Base-by-base conservation (phyloP, 2,797 vertebrate genomes). In the Propithecus perrieri region DNA sequence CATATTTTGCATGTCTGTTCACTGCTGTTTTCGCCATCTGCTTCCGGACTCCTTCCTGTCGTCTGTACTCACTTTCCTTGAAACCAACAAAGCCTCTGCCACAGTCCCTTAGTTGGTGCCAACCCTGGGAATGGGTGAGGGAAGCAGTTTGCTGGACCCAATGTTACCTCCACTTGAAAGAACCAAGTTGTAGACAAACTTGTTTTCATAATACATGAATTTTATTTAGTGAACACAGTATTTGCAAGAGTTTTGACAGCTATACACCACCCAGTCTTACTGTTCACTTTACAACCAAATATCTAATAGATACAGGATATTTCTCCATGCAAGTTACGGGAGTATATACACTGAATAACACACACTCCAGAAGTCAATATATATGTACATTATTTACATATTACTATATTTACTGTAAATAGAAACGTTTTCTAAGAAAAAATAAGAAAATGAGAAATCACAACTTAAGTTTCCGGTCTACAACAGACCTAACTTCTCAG, bases 361-460 rank as follows among this genome's bases (percentile, higher is more conserved):
- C 97, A 98, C 95, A 98, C 97, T 95, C 95, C 93, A 93, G 94
- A 97, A 97, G 98, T 96, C 98, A 97, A 97, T 98, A 98, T 97
- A 98, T 99, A 59, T 59, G 98, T 99, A 99, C 99, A 99, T 95
- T 99, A 99, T 99, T 98, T 99, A 99, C 99, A 99, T 97, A 98
- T 97, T 98, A 99, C 99, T 99, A 98, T 97, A 98, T 98, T 98
- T 98, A 97, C 85, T 91, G 97, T 98, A 98, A 98, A 98, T 98
- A 99, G 98, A 99, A 98, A 98, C 97, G 98, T 98, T 99, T 98
- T 99, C 98, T 98, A 99, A 98, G 97, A 97, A 99, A 99, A 99
- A 99, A 99, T 98, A 99, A 98, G 98, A 98, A 98, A 98, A 98
- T 94, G 76, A 97, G 96, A 99, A 97, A 97, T 98, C 98, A 98